These are phyloP conservation scores for Okapia johnstoni DNA, from an alignment of 2,113 vertebrate species.

Conservation along the genomic window DNA sequence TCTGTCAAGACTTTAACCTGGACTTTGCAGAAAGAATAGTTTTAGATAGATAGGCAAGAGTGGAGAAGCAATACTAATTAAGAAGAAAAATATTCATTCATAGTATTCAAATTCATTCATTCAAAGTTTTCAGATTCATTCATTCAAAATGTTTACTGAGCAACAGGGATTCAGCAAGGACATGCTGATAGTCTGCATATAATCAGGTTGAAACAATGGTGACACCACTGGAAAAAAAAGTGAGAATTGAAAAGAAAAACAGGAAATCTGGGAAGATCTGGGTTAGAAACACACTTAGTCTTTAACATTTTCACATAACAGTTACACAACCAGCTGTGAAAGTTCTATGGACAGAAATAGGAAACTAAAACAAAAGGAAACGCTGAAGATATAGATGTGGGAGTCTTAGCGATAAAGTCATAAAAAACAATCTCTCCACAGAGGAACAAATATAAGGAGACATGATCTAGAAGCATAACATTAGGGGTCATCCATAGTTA, in stretches of 20 bases:
- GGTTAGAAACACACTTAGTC: background rate
- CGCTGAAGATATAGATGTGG: background rate
- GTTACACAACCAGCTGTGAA: background rate
- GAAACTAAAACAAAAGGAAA: background rate
- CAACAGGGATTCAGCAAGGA: background rate
- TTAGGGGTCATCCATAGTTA: background rate
- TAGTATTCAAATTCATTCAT: constrained; percentile 19
- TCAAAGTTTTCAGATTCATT: background rate
- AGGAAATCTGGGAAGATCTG: background rate
- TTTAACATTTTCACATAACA: background rate
- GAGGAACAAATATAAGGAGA: background rate
- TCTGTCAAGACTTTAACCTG: background rate
- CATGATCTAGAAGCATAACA: background rate
- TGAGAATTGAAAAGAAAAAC: background rate
- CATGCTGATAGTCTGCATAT: background rate
- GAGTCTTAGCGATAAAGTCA: background rate
- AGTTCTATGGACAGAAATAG: background rate
- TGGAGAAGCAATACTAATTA: background rate
- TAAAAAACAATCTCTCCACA: background rate
- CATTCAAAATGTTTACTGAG: constrained; percentile 11
- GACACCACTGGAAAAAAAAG: background rate
- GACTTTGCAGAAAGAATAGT: background rate
- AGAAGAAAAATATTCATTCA: background rate
- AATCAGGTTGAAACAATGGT: background rate
- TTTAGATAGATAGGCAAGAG: background rate